Evolutionary conservation across 2,113 vertebrate genomes (phyloP).

Genomic region (Madoqua kirkii): DNA sequence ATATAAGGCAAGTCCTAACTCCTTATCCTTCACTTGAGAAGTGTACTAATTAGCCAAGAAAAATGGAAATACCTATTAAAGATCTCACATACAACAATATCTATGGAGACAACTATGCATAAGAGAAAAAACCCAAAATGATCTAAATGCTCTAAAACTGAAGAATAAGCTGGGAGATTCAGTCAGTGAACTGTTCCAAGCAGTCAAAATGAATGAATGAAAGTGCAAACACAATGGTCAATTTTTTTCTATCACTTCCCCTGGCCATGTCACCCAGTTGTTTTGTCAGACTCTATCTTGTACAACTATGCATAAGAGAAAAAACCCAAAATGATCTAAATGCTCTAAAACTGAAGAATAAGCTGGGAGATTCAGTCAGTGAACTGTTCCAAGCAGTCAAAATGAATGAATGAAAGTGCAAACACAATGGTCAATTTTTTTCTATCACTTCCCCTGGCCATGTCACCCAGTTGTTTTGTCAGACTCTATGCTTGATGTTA

Average conservation of each 20-base stretch:
- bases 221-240: neutral
- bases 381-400: neutral
- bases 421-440: neutral
- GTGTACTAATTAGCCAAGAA: neutral
- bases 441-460: neutral
- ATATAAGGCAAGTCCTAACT: neutral
- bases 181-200: neutral
- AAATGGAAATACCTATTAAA: neutral
- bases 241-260: neutral
- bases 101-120: neutral
- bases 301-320: neutral
- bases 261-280: neutral
- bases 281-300: neutral
- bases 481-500: neutral
- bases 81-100: neutral
- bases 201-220: neutral
- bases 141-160: neutral
- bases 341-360: neutral
- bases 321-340: neutral
- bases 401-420: neutral
- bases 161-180: neutral
- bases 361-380: neutral
- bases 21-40: neutral
- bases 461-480: neutral
- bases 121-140: neutral